These are phyloP conservation scores for Tetragnatha versicolor DNA, from an alignment of 1,140 invertebrate species.

Conservation along the genomic window DNA sequence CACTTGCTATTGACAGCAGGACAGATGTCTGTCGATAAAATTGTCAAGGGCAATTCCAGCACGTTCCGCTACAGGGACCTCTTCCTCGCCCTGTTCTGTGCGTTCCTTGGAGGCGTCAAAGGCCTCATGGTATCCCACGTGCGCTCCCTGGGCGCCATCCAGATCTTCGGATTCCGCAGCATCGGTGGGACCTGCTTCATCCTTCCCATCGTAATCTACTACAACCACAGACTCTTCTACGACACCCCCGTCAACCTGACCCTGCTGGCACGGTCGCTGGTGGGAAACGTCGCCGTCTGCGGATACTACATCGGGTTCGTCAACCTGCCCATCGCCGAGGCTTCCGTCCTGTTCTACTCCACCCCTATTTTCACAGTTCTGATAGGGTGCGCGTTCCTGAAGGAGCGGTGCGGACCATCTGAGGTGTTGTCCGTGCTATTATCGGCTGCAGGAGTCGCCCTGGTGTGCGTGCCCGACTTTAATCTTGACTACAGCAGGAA, in stretches of 20 bases:
- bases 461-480: constrained; percentile 25
- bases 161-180: constrained; percentile 39
- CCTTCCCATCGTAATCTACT: constrained; percentile 13
- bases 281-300: constrained; percentile 38
- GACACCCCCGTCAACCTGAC: constrained; percentile 4
- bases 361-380: constrained; percentile 37
- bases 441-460: not conserved
- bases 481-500: not conserved
- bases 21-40: not conserved
- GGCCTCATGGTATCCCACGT: constrained; percentile 23
- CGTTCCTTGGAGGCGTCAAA: constrained; percentile 44
- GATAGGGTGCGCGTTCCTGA: constrained; percentile 35
- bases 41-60: not conserved
- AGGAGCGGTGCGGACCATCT: constrained; percentile 17
- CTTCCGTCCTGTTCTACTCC: constrained; percentile 43
- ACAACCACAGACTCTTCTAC: not conserved
- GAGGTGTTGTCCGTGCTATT: not conserved
- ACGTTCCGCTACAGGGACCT: constrained; percentile 2
- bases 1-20: too few relatives aligned
- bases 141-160: constrained; percentile 24
- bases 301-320: constrained; percentile 44
- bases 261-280: not conserved
- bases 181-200: constrained; percentile 15
- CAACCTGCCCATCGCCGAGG: constrained; percentile 30
- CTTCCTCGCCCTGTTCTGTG: constrained; percentile 27